Percentiles rank a stretch among this genome's conserved stretches.
phyloP scores from a whole-genome alignment of 2,888 invertebrate species.

The Lithosia quadra region DNA sequence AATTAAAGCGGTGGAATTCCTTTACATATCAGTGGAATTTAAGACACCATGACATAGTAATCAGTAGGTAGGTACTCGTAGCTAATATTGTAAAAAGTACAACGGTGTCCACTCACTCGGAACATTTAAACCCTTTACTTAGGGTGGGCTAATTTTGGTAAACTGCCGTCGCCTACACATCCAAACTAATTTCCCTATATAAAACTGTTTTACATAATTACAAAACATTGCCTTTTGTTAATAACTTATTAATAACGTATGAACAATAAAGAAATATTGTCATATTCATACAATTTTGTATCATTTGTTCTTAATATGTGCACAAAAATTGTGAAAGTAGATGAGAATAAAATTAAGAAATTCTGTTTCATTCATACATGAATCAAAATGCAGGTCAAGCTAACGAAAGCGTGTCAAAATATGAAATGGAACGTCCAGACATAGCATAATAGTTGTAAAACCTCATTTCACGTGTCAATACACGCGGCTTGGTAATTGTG shows the following conservation, averaged over 20 bases:
- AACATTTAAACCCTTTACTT: too few relatives aligned
- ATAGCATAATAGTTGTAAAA: background rate
- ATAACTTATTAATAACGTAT: too few relatives aligned
- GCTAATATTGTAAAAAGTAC: too few relatives aligned
- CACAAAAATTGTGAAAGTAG: slow-evolving; percentile 5
- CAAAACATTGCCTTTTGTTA: too few relatives aligned
- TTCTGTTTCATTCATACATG: background rate
- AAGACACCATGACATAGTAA: too few relatives aligned
- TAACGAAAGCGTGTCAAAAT: slow-evolving; percentile 7
- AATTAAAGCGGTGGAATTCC: too few relatives aligned
- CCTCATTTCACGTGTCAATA: slow-evolving; percentile 7
- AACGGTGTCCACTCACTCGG: too few relatives aligned
- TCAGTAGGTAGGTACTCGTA: too few relatives aligned
- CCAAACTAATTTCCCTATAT: too few relatives aligned
- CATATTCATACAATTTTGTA: background rate
- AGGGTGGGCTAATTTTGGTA: too few relatives aligned
- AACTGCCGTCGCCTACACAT: too few relatives aligned
- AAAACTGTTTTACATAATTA: too few relatives aligned
- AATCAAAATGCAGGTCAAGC: background rate
- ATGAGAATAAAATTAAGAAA: slow-evolving; percentile 6
- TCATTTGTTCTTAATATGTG: background rate
- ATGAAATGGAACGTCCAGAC: background rate
- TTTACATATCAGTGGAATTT: background rate
- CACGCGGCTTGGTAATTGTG: slow-evolving; percentile 20
- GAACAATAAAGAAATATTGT: background rate